Evolutionary conservation across 2,797 vertebrate genomes (phyloP).

Genomic region (Manis pentadactyla): DNA sequence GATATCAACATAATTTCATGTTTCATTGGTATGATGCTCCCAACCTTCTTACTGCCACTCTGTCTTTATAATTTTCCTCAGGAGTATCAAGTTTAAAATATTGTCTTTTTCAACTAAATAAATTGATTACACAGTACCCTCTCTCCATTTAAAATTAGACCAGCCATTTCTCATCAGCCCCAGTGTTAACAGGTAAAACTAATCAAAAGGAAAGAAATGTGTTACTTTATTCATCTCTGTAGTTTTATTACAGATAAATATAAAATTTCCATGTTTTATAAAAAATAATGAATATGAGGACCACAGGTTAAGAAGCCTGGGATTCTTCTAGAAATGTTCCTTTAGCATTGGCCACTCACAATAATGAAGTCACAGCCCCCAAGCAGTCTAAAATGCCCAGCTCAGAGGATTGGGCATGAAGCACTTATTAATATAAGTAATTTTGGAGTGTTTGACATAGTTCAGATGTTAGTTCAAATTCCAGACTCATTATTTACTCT

Average conservation of each 20-base stretch:
- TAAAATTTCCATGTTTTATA: background rate
- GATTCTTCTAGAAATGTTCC: background rate
- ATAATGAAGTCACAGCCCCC: background rate
- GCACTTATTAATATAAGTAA: background rate
- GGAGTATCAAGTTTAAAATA: background rate
- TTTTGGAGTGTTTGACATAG: background rate
- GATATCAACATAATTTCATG: background rate
- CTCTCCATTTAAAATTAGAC: constrained; percentile 10
- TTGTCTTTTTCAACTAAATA: background rate
- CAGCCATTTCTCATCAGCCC: background rate
- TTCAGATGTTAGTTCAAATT: background rate
- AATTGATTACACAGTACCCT: background rate
- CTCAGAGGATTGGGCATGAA: background rate
- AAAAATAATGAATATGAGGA: background rate
- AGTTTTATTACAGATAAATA: background rate
- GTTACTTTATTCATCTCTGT: background rate
- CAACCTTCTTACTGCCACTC: background rate
- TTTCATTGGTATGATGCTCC: background rate
- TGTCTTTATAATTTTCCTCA: constrained; percentile 15
- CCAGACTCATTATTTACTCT: background rate
- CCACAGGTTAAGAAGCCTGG: background rate
- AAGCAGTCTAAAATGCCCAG: background rate
- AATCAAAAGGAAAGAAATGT: background rate
- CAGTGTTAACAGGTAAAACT: background rate
- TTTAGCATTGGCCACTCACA: background rate